A percentile compares a stretch with the other conserved stretches of the same genome.
Evolutionary conservation across 2,888 invertebrate genomes (phyloP).

Genomic region (Nipponacmea schrenckii): DNA sequence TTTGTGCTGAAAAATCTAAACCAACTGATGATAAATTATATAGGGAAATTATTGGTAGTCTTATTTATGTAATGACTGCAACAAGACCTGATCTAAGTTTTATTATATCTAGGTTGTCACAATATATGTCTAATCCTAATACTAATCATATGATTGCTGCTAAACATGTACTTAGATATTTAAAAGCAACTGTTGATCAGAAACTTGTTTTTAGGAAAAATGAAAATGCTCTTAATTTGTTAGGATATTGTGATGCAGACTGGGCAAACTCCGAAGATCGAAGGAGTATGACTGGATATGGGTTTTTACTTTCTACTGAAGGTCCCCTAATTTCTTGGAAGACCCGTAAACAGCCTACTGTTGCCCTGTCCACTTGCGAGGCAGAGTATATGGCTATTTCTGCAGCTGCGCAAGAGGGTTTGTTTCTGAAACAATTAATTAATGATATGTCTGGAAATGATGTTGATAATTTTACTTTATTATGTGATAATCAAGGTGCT

Average conservation of each 20-base stretch:
- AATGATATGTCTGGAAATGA: too few relatives aligned
- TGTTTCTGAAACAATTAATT: too few relatives aligned
- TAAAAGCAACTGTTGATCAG: constrained; percentile 17
- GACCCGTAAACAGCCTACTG: constrained; percentile 16
- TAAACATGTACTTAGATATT: constrained; percentile 23
- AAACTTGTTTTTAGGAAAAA: constrained; percentile 13
- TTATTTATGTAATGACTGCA: constrained; percentile 20
- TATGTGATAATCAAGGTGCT: too few relatives aligned
- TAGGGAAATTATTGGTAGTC: constrained; percentile 13
- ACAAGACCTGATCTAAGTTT: constrained; percentile 19
- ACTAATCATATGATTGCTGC: constrained; percentile 11
- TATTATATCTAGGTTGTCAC: constrained; percentile 20
- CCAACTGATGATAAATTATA: constrained; percentile 4
- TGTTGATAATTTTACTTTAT: too few relatives aligned
- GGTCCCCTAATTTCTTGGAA: background rate
- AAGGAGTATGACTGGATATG: constrained; percentile 20
- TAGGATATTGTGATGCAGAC: background rate
- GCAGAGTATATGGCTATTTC: constrained; percentile 28
- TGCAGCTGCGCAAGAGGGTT: background rate
- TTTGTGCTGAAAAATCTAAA: too few relatives aligned
- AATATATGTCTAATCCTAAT: constrained; percentile 19
- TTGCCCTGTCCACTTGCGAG: constrained; percentile 29
- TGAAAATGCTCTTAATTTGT: background rate
- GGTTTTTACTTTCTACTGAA: background rate
- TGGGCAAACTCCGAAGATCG: background rate